A percentile compares a stretch with the other conserved stretches of the same genome.
Evolutionary conservation across 2,797 vertebrate species (phyloP).

Genomic region (Microctenopoma stevenorrisi): DNA sequence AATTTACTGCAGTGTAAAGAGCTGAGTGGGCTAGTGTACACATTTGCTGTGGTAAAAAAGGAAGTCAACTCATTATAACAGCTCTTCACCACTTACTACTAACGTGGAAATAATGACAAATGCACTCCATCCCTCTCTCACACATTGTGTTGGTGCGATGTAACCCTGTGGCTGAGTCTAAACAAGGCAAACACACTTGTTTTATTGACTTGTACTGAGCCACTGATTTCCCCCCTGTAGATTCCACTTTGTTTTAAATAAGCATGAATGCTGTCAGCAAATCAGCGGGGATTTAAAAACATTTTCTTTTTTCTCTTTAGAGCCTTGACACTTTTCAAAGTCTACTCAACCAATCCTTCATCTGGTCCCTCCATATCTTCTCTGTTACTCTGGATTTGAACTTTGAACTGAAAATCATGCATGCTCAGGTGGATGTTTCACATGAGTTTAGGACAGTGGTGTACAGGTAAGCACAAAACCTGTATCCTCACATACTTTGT

Average conservation of each 20-base stretch:
- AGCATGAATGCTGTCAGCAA: slow-evolving; percentile 38
- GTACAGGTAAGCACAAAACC: slow-evolving; percentile 15
- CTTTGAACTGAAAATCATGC: slow-evolving; percentile 6
- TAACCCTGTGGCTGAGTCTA: slow-evolving; percentile 26
- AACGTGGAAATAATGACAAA: slow-evolving; percentile 56
- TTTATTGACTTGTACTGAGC: slow-evolving; percentile 37
- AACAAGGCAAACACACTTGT: slow-evolving; percentile 53
- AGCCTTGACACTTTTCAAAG: slow-evolving; percentile 9
- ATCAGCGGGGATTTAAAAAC: slow-evolving; percentile 11
- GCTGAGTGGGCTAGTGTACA: slow-evolving; percentile 1
- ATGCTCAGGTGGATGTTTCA: slow-evolving; percentile 18
- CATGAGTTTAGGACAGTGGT: neutral
- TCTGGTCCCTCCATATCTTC: slow-evolving; percentile 23
- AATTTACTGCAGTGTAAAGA: neutral
- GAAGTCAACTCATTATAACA: slow-evolving; percentile 57
- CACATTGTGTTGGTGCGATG: slow-evolving; percentile 1
- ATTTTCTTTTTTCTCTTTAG: slow-evolving; percentile 8
- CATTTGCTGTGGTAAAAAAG: neutral
- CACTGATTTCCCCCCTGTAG: slow-evolving; percentile 30
- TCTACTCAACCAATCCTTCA: slow-evolving; percentile 7
- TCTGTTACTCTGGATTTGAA: slow-evolving; percentile 19
- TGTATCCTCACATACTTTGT: neutral
- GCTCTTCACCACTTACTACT: slow-evolving; percentile 37
- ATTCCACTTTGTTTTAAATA: slow-evolving; percentile 41
- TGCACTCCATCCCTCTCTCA: slow-evolving; percentile 6